Conservation (phyloP, 2,888 invertebrate species). For the Bellardia bayeri region DNA sequence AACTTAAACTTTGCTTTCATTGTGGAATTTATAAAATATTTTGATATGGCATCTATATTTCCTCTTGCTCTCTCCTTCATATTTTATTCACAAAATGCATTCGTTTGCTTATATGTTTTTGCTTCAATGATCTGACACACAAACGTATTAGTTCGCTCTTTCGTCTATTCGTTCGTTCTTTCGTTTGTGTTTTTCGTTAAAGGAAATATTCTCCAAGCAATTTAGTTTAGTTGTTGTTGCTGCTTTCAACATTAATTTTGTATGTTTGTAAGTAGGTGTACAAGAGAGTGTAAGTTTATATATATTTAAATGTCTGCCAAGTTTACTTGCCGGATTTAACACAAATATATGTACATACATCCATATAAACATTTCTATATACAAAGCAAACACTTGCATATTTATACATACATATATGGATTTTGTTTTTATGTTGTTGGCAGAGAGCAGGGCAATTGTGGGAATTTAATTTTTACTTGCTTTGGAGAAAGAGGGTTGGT, state of each 20-base stretch:
- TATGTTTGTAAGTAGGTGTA: not conserved
- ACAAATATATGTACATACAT: constrained; percentile 23
- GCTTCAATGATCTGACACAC: constrained; percentile 20
- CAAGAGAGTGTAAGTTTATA: constrained; percentile 12
- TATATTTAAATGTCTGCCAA: constrained; percentile 61
- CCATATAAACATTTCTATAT: no score
- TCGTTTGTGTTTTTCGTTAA: constrained; percentile 14
- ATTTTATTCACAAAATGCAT: constrained; percentile 7
- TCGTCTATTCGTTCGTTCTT: not conserved
- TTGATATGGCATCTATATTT: not conserved
- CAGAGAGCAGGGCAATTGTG: constrained; percentile 12
- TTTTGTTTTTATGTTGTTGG: constrained; percentile 32
- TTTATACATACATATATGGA: not conserved
- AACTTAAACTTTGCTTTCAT: no score
- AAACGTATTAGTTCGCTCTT: constrained; percentile 12
- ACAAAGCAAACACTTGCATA: not conserved
- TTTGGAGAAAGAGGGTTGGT: not conserved
- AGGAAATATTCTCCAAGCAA: constrained; percentile 51
- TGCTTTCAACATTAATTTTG: not conserved
- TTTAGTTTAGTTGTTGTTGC: constrained; percentile 3
- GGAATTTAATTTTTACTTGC: not conserved
- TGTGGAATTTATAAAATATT: not conserved
- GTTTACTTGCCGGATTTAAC: constrained; percentile 60
- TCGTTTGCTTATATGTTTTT: not conserved
- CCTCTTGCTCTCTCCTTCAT: not conserved